Conservation (phyloP, 2,797 vertebrate species). For the Otus scops region DNA sequence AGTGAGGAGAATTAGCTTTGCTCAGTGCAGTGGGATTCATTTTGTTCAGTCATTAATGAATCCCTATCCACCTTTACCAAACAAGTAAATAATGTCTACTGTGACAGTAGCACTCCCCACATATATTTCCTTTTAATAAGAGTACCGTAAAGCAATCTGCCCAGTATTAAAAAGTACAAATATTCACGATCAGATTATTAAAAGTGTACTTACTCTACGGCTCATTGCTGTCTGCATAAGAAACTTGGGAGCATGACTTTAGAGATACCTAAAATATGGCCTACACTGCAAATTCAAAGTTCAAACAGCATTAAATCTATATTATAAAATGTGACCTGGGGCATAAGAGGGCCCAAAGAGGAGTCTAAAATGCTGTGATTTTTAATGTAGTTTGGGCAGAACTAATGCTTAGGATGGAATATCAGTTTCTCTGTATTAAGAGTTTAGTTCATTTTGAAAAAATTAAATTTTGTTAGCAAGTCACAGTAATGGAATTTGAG, state of each 20-base stretch:
- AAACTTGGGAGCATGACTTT: not conserved
- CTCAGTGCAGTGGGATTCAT: not conserved
- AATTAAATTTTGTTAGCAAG: not conserved
- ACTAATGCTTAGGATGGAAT: not conserved
- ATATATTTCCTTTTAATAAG: not conserved
- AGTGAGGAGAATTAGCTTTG: not conserved
- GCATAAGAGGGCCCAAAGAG: not conserved
- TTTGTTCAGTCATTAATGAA: not conserved
- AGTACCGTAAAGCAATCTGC: not conserved
- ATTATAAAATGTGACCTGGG: not conserved
- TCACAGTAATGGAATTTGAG: not conserved
- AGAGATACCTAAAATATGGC: not conserved
- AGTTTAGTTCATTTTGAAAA: not conserved
- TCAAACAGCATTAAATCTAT: not conserved
- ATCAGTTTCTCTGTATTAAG: not conserved
- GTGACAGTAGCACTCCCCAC: not conserved
- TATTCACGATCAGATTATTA: not conserved
- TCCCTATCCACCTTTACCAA: not conserved
- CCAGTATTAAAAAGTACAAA: not conserved
- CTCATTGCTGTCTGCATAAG: not conserved
- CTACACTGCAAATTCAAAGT: not conserved
- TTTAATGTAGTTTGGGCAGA: not conserved
- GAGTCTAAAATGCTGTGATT: not conserved
- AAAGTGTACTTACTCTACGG: not conserved
- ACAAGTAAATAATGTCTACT: not conserved